These are phyloP conservation scores for Strigamia maritima DNA, from an alignment of 2,888 invertebrate species.

Conservation along the genomic window DNA sequence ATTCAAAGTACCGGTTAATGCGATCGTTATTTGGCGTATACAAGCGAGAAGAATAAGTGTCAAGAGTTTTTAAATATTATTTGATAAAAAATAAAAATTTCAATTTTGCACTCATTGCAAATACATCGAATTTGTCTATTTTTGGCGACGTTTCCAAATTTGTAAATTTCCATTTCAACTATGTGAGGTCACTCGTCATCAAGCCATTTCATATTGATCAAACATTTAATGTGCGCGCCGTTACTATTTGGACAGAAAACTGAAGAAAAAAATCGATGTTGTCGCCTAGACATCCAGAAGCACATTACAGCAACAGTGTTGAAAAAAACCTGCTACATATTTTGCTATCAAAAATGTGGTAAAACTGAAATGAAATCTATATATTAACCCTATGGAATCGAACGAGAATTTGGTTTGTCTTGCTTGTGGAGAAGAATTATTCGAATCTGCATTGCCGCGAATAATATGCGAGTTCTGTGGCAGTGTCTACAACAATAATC, in stretches of 20 bases:
- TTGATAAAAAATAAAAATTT: too few relatives aligned
- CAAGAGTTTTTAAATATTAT: too few relatives aligned
- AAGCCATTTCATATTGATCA: slow-evolving; percentile 18
- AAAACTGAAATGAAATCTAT: neutral
- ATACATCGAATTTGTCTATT: neutral
- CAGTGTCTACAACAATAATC: neutral
- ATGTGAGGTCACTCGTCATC: neutral
- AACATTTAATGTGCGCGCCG: slow-evolving; percentile 26
- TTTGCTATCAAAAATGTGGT: neutral
- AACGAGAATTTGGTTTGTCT: neutral
- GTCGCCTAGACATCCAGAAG: slow-evolving; percentile 8
- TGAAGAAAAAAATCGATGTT: slow-evolving; percentile 2
- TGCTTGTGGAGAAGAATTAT: neutral
- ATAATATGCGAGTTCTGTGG: slow-evolving; percentile 17
- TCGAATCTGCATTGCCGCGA: neutral
- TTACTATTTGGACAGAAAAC: neutral
- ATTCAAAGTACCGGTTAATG: too few relatives aligned
- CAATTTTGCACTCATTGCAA: too few relatives aligned
- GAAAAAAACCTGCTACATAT: neutral
- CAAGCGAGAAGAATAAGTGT: too few relatives aligned
- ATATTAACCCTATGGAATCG: neutral
- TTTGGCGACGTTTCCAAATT: neutral
- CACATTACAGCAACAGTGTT: slow-evolving; percentile 7
- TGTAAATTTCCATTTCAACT: neutral
- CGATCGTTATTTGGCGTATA: too few relatives aligned